A percentile compares a stretch with the other conserved stretches of the same genome.
Conservation (phyloP, 2,888 invertebrate genomes). For the Nephrotoma guestfalica region DNA sequence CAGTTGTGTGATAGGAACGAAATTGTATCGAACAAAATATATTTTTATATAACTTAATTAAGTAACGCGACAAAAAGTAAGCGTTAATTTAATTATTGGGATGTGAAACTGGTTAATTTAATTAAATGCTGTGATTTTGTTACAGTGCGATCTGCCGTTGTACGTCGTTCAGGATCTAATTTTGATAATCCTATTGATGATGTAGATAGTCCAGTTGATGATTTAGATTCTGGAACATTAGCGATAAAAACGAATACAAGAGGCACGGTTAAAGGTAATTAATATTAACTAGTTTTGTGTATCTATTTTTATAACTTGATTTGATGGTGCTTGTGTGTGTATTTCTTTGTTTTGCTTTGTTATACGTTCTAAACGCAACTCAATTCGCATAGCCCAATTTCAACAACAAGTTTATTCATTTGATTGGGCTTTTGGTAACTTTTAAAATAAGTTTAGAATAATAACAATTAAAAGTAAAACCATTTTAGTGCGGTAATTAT, state of each 20-base stretch:
- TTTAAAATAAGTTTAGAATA: not conserved
- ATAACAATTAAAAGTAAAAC: too few relatives aligned
- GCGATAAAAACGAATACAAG: conserved; percentile 20
- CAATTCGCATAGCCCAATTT: not conserved
- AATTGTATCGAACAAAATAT: not conserved
- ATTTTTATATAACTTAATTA: not conserved
- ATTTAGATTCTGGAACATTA: conserved; percentile 25
- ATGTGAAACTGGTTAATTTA: not conserved
- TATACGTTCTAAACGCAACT: not conserved
- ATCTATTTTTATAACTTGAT: too few relatives aligned
- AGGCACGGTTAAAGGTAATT: conserved; percentile 10
- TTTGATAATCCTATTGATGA: conserved; percentile 22
- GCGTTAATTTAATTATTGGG: not conserved
- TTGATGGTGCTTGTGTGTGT: not conserved
- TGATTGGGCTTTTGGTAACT: not conserved
- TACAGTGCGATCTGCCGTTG: conserved; percentile 28
- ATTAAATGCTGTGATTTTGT: not conserved
- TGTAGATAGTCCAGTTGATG: conserved; percentile 24
- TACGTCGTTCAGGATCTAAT: conserved; percentile 22
- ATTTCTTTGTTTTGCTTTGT: not conserved
- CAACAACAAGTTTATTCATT: not conserved
- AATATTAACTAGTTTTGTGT: not conserved
- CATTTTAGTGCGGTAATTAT: too few relatives aligned
- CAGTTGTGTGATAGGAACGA: not conserved
- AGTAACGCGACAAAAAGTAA: not conserved